Base-by-base conservation (phyloP, 2,113 vertebrate species). In the Anolis carolinensis region DNA sequence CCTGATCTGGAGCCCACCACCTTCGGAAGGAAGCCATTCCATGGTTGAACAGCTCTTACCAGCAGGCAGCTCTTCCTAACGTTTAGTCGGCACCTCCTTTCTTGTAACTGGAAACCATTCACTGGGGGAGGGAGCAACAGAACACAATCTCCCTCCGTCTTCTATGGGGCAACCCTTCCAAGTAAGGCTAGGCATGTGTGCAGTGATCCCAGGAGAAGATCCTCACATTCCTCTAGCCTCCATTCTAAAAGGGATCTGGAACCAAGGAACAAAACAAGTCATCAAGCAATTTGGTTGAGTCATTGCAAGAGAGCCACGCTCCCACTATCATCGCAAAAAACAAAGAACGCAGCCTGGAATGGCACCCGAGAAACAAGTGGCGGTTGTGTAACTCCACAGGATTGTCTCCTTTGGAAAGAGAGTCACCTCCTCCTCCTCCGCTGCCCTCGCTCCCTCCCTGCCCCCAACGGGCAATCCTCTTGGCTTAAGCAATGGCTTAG, bases 401-500 rank as follows among this genome's bases (percentile, higher is more conserved):
- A 86, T 73, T 48, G n/a, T 30, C 34, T 48, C 50, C 50, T 32
- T 25, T 3, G 5, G 2, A 39, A 23, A 9, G 72, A 65, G 23
- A 48, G 27, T 36, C 25, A 6, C 48, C 63, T 68, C 5, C 25
- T 50, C n/a, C n/a, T n/a, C n/a, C n/a, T n/a, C n/a, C n/a, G n/a
- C n/a, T n/a, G n/a, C n/a, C n/a, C n/a, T n/a, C n/a, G n/a, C n/a
- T 27, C 86, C 84, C 91, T 78, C 3, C 39, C 39, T 5, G 2
- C 39, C 39, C 91, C 87, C 88, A 87, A 89, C 83, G 36, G 90
- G 75, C 92, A 91, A 50, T 83, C 88, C 84, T 81, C 86, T 90
- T 27, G 88, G 88, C 91, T 82, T 78, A 88, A 92, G 91, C 88
- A 89, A 93, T 85, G 86, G 88, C 92, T 95, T 94, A n/a, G 32